Conservation (phyloP, 35 echinoderm and acorn worm genomes). For the Hemicentrotus pulcherrimus region DNA sequence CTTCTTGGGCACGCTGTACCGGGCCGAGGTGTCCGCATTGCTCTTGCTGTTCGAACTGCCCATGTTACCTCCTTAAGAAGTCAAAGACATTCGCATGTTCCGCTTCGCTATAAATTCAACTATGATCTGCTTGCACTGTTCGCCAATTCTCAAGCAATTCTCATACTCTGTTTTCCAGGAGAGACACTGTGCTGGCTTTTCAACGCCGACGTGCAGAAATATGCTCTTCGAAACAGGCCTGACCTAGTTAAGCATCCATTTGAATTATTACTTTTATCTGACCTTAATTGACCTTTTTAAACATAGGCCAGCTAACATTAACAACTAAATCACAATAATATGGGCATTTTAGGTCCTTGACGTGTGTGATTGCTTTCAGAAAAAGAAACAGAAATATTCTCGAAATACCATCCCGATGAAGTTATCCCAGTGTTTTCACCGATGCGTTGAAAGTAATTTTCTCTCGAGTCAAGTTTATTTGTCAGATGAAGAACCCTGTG, state of each 20-base stretch:
- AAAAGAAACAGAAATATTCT: neutral
- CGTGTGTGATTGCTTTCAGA: neutral
- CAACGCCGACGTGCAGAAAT: neutral
- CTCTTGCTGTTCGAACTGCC: constrained; percentile 38
- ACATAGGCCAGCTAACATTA: too few relatives aligned
- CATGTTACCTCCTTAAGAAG: constrained; percentile 23
- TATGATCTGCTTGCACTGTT: neutral
- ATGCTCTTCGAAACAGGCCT: neutral
- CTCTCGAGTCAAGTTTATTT: constrained; percentile 11
- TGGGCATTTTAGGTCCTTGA: too few relatives aligned
- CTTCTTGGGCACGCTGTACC: constrained; percentile 44
- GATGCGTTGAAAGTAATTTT: constrained; percentile 34
- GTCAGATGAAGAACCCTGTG: neutral
- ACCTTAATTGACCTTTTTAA: too few relatives aligned
- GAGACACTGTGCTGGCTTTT: neutral
- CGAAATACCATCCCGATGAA: neutral
- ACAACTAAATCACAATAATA: too few relatives aligned
- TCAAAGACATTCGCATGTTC: neutral
- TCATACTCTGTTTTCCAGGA: neutral
- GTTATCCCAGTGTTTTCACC: neutral
- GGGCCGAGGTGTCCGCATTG: neutral
- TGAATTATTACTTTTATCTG: too few relatives aligned
- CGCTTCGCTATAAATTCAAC: neutral
- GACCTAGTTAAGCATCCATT: neutral
- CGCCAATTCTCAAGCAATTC: neutral